Evolutionary conservation across 2,797 vertebrate genomes (phyloP).

Genomic region (Parambassis ranga): DNA sequence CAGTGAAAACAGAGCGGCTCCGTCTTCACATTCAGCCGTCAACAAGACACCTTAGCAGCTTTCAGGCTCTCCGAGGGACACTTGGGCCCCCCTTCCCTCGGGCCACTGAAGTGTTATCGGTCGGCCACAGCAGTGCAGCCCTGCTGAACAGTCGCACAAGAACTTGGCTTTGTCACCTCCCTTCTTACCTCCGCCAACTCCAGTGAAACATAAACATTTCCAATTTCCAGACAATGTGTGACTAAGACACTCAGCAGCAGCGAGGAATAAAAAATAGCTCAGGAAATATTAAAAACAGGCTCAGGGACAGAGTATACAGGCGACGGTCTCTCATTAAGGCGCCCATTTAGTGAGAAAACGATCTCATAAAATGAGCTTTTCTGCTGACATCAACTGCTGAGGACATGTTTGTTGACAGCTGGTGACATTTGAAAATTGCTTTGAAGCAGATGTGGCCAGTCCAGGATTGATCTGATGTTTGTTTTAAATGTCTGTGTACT

Average conservation of each 20-base stretch:
- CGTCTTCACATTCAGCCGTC: slow-evolving; percentile 27
- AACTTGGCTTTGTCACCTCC: slow-evolving; percentile 50
- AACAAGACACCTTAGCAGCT: slow-evolving; percentile 32
- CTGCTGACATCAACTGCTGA: slow-evolving; percentile 60
- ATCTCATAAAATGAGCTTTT: slow-evolving; percentile 68
- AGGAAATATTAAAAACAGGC: slow-evolving; percentile 60
- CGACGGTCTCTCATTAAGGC: slow-evolving; percentile 70
- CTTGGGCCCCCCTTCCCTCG: not conserved
- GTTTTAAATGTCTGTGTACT: slow-evolving; percentile 10
- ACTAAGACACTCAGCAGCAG: slow-evolving; percentile 61
- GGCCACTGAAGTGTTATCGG: slow-evolving; percentile 60
- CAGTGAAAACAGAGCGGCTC: slow-evolving; percentile 16
- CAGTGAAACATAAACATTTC: slow-evolving; percentile 65
- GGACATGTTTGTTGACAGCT: slow-evolving; percentile 50
- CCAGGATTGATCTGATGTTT: slow-evolving; percentile 25
- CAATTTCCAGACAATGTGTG: slow-evolving; percentile 73
- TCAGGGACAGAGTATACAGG: slow-evolving; percentile 35
- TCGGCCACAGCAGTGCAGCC: slow-evolving; percentile 50
- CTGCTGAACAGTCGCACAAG: slow-evolving; percentile 34
- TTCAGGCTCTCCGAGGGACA: slow-evolving; percentile 11
- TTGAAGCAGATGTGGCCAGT: slow-evolving; percentile 36
- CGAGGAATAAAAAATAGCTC: slow-evolving; percentile 5
- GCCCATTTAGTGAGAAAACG: slow-evolving; percentile 65
- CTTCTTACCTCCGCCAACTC: slow-evolving; percentile 45
- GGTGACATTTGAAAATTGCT: slow-evolving; percentile 49